Conservation (phyloP, 2,797 vertebrate genomes). For the Decapterus maruadsi region DNA sequence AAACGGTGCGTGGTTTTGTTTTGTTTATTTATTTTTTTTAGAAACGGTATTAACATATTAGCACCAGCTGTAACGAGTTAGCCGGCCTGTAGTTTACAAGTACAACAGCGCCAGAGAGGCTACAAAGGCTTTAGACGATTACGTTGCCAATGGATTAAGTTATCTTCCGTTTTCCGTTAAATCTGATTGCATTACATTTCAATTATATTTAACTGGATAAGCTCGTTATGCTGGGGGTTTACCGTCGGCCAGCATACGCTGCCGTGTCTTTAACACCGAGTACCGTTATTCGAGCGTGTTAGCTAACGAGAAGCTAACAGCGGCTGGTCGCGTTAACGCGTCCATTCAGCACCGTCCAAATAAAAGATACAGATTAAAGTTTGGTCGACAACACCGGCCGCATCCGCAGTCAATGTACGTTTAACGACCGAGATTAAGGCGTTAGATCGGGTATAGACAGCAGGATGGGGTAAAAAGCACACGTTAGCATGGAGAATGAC, state of each 20-base stretch:
- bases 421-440: rapidly evolving
- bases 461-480: not conserved
- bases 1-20: too few relatives aligned
- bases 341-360: conserved; percentile 46
- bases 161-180: rapidly evolving
- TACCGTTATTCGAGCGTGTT: conserved; percentile 35
- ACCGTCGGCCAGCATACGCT: not conserved
- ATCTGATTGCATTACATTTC: rapidly evolving
- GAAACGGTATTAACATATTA: not conserved
- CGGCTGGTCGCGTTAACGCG: conserved; percentile 36
- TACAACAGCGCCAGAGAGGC: conserved; percentile 24
- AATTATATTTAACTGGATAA: not conserved
- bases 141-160: not conserved
- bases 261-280: not conserved
- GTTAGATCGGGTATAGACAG: rapidly evolving
- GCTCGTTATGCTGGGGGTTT: not conserved
- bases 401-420: rapidly evolving
- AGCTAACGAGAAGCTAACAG: conserved; percentile 48
- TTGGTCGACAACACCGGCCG: not conserved
- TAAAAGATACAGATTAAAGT: not conserved
- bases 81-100: conserved; percentile 46
- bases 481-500: conserved; percentile 28
- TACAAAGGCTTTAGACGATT: conserved; percentile 6
- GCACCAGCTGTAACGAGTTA: conserved; percentile 7
- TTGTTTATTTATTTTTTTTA: too few relatives aligned